Base-by-base conservation (phyloP, 2,797 vertebrate species). In the Epinephelus awoara region DNA sequence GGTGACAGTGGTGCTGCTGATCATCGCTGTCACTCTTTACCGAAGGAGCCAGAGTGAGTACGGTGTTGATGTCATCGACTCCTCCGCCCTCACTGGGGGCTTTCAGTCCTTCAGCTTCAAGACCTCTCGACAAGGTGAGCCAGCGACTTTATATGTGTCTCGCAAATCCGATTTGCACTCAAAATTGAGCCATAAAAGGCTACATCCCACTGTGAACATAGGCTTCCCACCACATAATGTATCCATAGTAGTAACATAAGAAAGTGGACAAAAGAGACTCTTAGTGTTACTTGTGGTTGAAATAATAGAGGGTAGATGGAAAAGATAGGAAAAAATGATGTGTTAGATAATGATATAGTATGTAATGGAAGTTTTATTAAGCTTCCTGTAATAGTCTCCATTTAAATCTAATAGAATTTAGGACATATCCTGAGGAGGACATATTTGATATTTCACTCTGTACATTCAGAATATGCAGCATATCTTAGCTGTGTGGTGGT, bases 71-170 rank as follows among this genome's bases (percentile, higher is more conserved):
- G 98, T 99, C 92, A 98, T 98, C 77, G 98, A 98, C 94, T 98
- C 98, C 65, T 98, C 98, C 29, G 98, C 98, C 25, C 96, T 99
- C 88, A 97, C 97, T 4, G 98, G 98, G 80, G 98, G 97, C 90
- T 98, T 98, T 94, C 98, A 99, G 96, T 97, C 97, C 88, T 99
- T 99, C 95, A 98, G 97, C 96, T 99, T 98, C 95, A 99, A 99
- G 96, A 97, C 97, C 57, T 97, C 97, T 89, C 97, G 96, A 87
- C 97, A 97, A 97, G 98, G 98, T 99, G 94, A 97, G 96, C 58
- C 68, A 13, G 5, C 12, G 50, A 72, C 44, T 6, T 42, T 42
- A 42, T 42, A 0, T 11, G 6, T 4, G n/a, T 27, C 63, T 17
- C 13, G 27, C 14, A 27, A 40, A 21, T 67, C 15, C 13, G 6